phyloP scores from a whole-genome alignment of 2,888 invertebrate genomes.

The Cordilura impudica region DNA sequence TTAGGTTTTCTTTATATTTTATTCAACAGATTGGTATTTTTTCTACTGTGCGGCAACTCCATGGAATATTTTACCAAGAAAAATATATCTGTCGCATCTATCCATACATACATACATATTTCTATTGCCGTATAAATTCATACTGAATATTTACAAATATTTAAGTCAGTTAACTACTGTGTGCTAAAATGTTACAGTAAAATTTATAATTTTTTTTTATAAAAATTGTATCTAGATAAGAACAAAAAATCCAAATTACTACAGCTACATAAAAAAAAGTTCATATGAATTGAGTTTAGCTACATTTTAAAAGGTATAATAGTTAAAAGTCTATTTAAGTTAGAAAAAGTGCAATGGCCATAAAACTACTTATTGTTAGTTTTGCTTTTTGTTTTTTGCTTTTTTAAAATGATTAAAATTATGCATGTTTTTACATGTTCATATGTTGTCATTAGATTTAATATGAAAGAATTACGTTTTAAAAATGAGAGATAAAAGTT shows the following conservation, averaged over 20 bases:
- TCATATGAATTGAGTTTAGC: background rate
- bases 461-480: background rate
- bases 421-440: conserved; percentile 25
- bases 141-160: background rate
- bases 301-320: background rate
- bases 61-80: too few relatives aligned
- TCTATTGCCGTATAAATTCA: background rate
- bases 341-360: conserved; percentile 50
- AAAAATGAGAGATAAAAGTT: background rate
- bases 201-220: too few relatives aligned
- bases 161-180: background rate
- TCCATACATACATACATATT: background rate
- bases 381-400: background rate
- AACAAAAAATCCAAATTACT: background rate
- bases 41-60: too few relatives aligned
- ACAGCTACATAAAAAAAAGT: background rate
- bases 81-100: too few relatives aligned
- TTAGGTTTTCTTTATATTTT: too few relatives aligned
- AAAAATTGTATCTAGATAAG: background rate
- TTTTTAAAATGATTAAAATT: background rate
- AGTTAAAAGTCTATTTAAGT: background rate
- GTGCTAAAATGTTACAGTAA: too few relatives aligned
- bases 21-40: too few relatives aligned
- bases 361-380: conserved; percentile 10
- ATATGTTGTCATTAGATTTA: background rate